Percentiles rank a stretch among this genome's conserved stretches.
phyloP scores from a whole-genome alignment of 1,140 invertebrate genomes.

The Bombyx mori region ASM3026992v2 NC_085119.1:13840001-13840500 shows the following conservation, averaged over 20 bases:
- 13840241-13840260: slow-evolving; percentile 27
- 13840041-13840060: slow-evolving; percentile 70
- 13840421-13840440: slow-evolving; percentile 69
- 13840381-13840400: slow-evolving; percentile 38
- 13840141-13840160: no score
- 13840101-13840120: slow-evolving; percentile 14
- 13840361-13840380: slow-evolving; percentile 44
- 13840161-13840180: not conserved
- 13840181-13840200: no score
- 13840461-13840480: slow-evolving; percentile 55
- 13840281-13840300: slow-evolving; percentile 73
- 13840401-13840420: slow-evolving; percentile 61
- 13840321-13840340: slow-evolving; percentile 37
- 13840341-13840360: slow-evolving; percentile 30
- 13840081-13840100: slow-evolving; percentile 64
- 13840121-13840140: no score
- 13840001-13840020: slow-evolving; percentile 48
- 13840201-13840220: no score
- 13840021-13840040: slow-evolving; percentile 67
- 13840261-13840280: slow-evolving; percentile 58
- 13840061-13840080: slow-evolving; percentile 73
- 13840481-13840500: slow-evolving; percentile 53
- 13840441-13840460: slow-evolving; percentile 37
- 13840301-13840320: slow-evolving; percentile 46
- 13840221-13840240: slow-evolving; percentile 10